These are phyloP conservation scores for Mystacornis crossleyi DNA, from an alignment of 2,113 vertebrate species.

Conservation along the genomic window DNA sequence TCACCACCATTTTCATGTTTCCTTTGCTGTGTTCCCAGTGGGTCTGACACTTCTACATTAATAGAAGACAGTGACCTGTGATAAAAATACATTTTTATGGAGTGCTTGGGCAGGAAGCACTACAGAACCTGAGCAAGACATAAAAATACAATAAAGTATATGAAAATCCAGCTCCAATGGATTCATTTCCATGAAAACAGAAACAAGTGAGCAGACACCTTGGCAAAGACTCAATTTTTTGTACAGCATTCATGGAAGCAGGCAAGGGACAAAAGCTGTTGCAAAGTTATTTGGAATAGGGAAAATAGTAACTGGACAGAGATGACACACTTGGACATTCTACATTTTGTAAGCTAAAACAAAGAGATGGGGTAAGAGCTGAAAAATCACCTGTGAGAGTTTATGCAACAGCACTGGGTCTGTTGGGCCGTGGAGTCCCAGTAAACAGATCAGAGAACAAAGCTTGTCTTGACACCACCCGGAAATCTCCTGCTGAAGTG, in stretches of 20 bases:
- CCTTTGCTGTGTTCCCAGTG: background rate
- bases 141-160: background rate
- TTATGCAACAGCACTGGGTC: background rate
- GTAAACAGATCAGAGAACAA: background rate
- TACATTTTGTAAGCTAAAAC: background rate
- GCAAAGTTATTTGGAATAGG: background rate
- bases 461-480: background rate
- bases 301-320: background rate
- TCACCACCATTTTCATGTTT: background rate
- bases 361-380: background rate
- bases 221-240: constrained; percentile 6
- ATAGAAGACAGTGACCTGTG: constrained; percentile 7
- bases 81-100: constrained; percentile 8
- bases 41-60: background rate
- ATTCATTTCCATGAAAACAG: background rate
- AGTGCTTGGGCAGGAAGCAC: background rate
- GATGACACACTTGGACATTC: background rate
- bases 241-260: background rate
- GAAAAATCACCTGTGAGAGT: background rate
- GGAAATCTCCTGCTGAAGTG: background rate
- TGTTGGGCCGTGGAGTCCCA: background rate
- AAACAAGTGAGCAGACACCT: constrained; percentile 15
- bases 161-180: background rate
- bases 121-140: background rate
- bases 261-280: background rate